Base-by-base conservation (phyloP, 1,140 invertebrate genomes). In the Macrosteles quadrilineatus region DNA sequence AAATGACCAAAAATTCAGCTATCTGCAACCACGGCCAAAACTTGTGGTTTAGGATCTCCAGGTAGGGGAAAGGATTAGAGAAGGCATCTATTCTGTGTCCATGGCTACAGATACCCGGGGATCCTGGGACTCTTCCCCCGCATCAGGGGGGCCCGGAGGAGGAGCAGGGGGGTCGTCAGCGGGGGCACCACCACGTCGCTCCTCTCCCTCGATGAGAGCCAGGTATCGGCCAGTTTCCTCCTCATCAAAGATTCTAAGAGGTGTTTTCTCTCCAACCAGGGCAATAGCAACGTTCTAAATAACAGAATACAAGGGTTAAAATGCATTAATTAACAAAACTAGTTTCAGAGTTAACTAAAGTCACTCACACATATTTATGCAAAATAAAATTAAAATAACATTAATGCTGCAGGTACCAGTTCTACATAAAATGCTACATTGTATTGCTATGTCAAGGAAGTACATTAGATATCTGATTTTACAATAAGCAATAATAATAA, bases 261-360 rank as follows among this genome's bases (percentile, higher is more conserved):
- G 82, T 27, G 87, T 88, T 69, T 86, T 89, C 76, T 93, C 89
- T 12, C 95, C 95, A 19, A 97, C 95, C 74, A 97, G 86, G 0
- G 91, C 93, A 76, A 98, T 90, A 0, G 95, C 97, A 50, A 97
- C 94, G 81, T 97, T 97, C 91, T 94, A 80, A 2, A 80, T 81
- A 78, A n/a, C n/a, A n/a, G n/a, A n/a, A n/a, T n/a, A n/a, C n/a
- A n/a, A n/a, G n/a, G n/a, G n/a, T n/a, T n/a, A n/a, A n/a, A n/a
- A n/a, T n/a, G n/a, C n/a, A n/a, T n/a, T n/a, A n/a, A n/a, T n/a
- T n/a, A n/a, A n/a, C n/a, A n/a, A n/a, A n/a, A n/a, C n/a, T n/a
- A n/a, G n/a, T n/a, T n/a, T n/a, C n/a, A n/a, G n/a, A n/a, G n/a
- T n/a, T n/a, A n/a, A n/a, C n/a, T n/a, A n/a, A n/a, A n/a, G n/a